These are phyloP conservation scores for Leptopilina clavipes DNA, from an alignment of 1,140 invertebrate genomes.

Conservation along the genomic window DNA sequence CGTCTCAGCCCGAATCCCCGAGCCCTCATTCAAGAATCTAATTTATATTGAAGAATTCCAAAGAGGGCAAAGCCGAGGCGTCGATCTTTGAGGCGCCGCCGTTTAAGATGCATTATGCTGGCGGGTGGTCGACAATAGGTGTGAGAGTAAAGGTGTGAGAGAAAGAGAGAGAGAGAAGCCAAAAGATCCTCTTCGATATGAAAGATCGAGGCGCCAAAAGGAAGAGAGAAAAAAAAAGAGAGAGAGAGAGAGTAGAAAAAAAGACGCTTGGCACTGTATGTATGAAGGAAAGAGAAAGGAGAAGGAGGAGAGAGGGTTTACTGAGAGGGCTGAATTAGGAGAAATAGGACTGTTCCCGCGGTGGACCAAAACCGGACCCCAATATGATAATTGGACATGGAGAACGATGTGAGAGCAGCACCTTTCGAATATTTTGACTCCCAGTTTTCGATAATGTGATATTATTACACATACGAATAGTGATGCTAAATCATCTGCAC, in stretches of 20 bases:
- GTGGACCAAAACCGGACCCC: conserved; percentile 45
- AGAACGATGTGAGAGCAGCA: conserved; percentile 63
- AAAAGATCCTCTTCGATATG: conserved; percentile 18
- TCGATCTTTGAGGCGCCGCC: conserved; percentile 75
- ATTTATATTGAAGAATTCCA: conserved; percentile 74
- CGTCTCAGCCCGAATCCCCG: conserved; percentile 40
- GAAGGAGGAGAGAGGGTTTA: conserved; percentile 29
- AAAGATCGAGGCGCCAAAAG: conserved; percentile 39
- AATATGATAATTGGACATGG: conserved; percentile 65
- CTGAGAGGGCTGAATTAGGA: conserved; percentile 43
- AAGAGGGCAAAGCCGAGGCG: conserved; percentile 66
- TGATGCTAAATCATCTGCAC: too few species aligned
- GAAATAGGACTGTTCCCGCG: conserved; percentile 57
- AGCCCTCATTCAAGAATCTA: conserved; percentile 69
- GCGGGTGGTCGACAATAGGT: conserved; percentile 70
- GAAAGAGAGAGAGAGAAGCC: conserved; percentile 36
- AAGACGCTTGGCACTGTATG: conserved; percentile 10
- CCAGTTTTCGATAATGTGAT: background rate
- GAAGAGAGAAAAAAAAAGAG: conserved; percentile 37
- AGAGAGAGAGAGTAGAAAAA: conserved; percentile 36
- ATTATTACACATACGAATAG: too few species aligned
- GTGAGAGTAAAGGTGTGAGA: conserved; percentile 43
- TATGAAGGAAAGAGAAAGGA: conserved; percentile 26
- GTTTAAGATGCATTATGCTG: conserved; percentile 74
- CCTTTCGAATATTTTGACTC: conserved; percentile 47